Evolutionary conservation across 2,797 vertebrate genomes (phyloP).

Genomic region (Arnoldichthys spilopterus): DNA sequence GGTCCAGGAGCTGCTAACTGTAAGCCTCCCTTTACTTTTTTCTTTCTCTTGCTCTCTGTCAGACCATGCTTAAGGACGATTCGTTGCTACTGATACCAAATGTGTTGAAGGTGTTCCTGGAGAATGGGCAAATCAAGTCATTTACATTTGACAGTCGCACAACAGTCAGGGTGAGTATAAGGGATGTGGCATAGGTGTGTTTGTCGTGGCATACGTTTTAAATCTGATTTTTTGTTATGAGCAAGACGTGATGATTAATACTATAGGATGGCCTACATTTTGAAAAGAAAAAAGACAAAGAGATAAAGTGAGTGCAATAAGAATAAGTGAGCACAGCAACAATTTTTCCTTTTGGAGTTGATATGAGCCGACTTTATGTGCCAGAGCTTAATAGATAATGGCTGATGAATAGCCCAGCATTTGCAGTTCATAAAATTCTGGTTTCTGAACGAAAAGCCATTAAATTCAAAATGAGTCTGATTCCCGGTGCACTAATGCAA

Average conservation of each 20-base stretch:
- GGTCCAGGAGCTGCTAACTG: conserved; percentile 17
- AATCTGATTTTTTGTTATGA: conserved; percentile 10
- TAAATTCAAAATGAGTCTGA: conserved; percentile 18
- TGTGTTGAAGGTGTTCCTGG: conserved; percentile 97
- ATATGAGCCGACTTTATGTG: neutral
- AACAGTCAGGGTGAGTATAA: conserved; percentile 90
- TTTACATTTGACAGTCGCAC: conserved; percentile 98
- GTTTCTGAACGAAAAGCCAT: conserved; percentile 31
- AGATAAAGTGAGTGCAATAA: neutral
- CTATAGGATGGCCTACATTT: neutral
- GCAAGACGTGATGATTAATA: neutral
- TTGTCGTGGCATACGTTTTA: neutral
- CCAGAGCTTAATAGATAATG: conserved; percentile 26
- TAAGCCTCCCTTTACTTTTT: conserved; percentile 16
- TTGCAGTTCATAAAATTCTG: conserved; percentile 32
- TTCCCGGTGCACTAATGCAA: conserved; percentile 41
- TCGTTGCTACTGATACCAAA: conserved; percentile 97
- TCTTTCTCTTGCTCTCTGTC: conserved; percentile 42
- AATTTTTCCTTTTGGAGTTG: conserved; percentile 7
- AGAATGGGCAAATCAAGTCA: conserved; percentile 99
- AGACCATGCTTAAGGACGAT: conserved; percentile 98
- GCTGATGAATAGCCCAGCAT: conserved; percentile 32
- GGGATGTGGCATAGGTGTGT: neutral
- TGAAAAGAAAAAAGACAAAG: neutral
- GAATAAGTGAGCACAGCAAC: neutral